These are phyloP conservation scores for Pelagia noctiluca DNA, from an alignment of 30 jellyfish, hydroid and myxozoan genomes.

Conservation along the genomic window DNA sequence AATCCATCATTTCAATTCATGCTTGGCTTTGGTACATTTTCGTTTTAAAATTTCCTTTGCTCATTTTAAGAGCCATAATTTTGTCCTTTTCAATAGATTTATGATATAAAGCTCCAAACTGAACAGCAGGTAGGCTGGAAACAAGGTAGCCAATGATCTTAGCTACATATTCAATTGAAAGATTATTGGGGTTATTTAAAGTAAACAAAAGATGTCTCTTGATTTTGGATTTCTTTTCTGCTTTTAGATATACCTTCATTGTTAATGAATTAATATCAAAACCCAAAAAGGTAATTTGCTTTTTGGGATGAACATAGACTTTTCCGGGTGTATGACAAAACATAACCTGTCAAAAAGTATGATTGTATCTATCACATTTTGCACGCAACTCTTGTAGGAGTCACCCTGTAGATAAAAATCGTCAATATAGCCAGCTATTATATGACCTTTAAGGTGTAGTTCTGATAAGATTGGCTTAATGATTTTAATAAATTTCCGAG, in stretches of 20 bases:
- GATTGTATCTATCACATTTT: constrained; percentile 21
- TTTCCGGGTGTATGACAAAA: constrained; percentile 34
- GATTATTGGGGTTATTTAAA: background rate
- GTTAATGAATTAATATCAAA: constrained; percentile 7
- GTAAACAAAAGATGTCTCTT: too few species aligned
- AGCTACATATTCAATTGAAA: too few species aligned
- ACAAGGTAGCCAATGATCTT: background rate
- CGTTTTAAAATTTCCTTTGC: background rate
- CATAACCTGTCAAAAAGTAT: constrained; percentile 18
- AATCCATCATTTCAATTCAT: background rate
- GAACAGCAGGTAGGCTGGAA: background rate
- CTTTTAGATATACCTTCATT: too few species aligned
- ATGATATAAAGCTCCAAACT: background rate
- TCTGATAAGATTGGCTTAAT: constrained; percentile 44
- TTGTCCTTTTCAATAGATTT: background rate
- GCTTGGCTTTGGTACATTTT: background rate
- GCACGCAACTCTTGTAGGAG: constrained; percentile 10
- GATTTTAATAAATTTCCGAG: constrained; percentile 38
- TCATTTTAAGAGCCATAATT: background rate
- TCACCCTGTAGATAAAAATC: constrained; percentile 48
- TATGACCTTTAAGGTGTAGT: constrained; percentile 25
- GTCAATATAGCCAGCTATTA: constrained; percentile 43
- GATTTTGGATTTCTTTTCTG: too few species aligned
- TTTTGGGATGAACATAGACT: background rate
- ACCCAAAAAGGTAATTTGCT: constrained; percentile 35